Base-by-base conservation (phyloP, 1,140 invertebrate genomes). In the Drosophila funebris region DNA sequence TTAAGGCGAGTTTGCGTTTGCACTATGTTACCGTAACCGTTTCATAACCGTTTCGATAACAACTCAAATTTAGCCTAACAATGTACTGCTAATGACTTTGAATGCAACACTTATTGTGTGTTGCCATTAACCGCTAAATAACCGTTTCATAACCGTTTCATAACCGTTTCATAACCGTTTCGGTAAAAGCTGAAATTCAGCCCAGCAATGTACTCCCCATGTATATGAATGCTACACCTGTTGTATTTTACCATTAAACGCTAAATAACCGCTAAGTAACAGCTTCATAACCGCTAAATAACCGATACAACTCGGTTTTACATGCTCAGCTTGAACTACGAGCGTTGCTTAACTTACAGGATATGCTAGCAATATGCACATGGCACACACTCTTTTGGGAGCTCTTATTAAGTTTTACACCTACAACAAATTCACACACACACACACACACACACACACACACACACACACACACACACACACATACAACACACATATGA, bases 331-430 rank as follows among this genome's bases (percentile, higher is more conserved):
- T 43, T 20, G 11, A 5, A 5, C 18, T 46, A 27, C 9, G 13
- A 24, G n/a, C n/a, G n/a, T 46, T 33, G 6, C 4, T 16, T 36
- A 11, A 14, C n/a, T 41, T 37, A 2, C 8, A 48, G 18, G 33
- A 36, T 36, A 41, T 41, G 39, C 4, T 2, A 1, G 6, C 24
- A 48, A 16, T 31, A 29, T 7, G 27, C 29, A 31, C 16, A 31
- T 3, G 9, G 13, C 46, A 24, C 41, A 33, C n/a, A 5, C 44
- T n/a, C 13, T 16, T 31, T 27, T 22, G n/a, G 27, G 14, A 16
- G n/a, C 61, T 72, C 69, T 71, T 82, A 60, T 78, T 71, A 75
- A 77, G 64, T 78, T 67, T 75, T 64, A 70, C 43, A 62, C 29
- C 61, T 46, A 16, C 29, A 27, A 50, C 20, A 48, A 22, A 50